Base-by-base conservation (phyloP, 1,140 invertebrate genomes). In the Drosophila asahinai region DNA sequence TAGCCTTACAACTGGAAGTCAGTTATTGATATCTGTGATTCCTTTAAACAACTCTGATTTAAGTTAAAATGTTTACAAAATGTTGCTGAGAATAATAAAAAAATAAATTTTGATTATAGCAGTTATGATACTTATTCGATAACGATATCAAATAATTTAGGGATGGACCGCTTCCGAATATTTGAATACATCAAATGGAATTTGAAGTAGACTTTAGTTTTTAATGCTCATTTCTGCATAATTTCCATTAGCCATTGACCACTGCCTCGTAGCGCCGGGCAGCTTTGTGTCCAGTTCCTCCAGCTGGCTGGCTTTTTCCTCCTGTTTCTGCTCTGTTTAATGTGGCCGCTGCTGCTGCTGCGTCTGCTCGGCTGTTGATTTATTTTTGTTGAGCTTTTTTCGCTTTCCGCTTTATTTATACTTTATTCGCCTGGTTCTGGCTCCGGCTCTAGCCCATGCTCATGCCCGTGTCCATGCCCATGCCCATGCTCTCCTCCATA, bases 381-480 rank as follows among this genome's bases (percentile, higher is more conserved):
- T 79, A 83, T 83, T 83, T 77, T 77, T 73, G 76, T 71, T 71
- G 63, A 48, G 63, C 67, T 57, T 71, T 57, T 64, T 71, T 71
- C 66, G 63, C 42, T 30, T 68, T 71, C 67, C 74, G 73, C 62
- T 70, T 77, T 78, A 77, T 77, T 77, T 77, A 77, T 77, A 77
- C 75, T 61, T 77, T 72, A 71, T 77, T 77, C 36, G 74, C 74
- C 73, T 77, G 62, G 73, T 74, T 77, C 38, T 59, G 65, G 65
- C 66, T 65, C 65, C 36, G 33, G 22, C 33, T 67, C 52, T 49
- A 38, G 47, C 66, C 66, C 66, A 68, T 51, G 22, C 15, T 55
- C 61, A 15, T 43, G 49, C 12, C 33, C 17, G n/a, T 54, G 51
- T 17, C 51, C 49, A 30, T 52, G 25, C 25, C 48, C 15, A 27